These are phyloP conservation scores for Luehdorfia chinensis DNA, from an alignment of 1,140 invertebrate genomes.

Conservation along the genomic window DNA sequence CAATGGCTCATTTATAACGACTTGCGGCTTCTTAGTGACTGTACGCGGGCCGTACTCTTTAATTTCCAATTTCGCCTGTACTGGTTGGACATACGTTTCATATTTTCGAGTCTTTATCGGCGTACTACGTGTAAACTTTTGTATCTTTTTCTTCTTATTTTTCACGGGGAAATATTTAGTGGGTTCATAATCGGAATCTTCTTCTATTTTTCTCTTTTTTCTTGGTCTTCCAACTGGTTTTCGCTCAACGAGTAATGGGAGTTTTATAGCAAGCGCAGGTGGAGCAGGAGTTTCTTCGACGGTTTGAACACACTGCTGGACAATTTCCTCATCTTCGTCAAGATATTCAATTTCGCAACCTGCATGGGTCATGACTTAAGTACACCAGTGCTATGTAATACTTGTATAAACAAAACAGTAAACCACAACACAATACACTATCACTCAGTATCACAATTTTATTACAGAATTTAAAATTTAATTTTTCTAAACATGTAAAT, in stretches of 20 bases:
- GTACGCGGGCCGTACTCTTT: constrained; percentile 17
- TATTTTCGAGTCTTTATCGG: constrained; percentile 13
- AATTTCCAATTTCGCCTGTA: constrained; percentile 6
- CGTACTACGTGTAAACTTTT: background rate
- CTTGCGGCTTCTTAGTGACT: constrained; percentile 5
- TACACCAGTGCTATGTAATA: too few species aligned
- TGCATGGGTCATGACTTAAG: constrained; percentile 31
- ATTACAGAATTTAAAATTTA: too few species aligned
- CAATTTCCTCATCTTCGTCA: constrained; percentile 68
- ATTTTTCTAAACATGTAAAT: too few species aligned
- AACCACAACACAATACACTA: too few species aligned
- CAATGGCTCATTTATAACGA: background rate
- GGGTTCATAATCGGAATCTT: constrained; percentile 62
- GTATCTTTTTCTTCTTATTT: constrained; percentile 20
- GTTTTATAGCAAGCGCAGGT: background rate
- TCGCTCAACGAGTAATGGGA: constrained; percentile 40
- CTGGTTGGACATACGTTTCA: background rate
- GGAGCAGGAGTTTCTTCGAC: constrained; percentile 15
- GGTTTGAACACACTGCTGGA: constrained; percentile 57
- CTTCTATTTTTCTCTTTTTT: constrained; percentile 37
- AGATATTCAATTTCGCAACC: constrained; percentile 61
- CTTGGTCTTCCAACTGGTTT: constrained; percentile 18
- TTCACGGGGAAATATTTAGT: constrained; percentile 31
- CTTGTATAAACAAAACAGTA: too few species aligned
- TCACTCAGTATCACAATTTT: too few species aligned